Percentiles rank a stretch among this genome's conserved stretches.
These are phyloP conservation scores for Lutjanus argentimaculatus DNA, from an alignment of 2,797 vertebrate genomes.

Conservation along the genomic window DNA sequence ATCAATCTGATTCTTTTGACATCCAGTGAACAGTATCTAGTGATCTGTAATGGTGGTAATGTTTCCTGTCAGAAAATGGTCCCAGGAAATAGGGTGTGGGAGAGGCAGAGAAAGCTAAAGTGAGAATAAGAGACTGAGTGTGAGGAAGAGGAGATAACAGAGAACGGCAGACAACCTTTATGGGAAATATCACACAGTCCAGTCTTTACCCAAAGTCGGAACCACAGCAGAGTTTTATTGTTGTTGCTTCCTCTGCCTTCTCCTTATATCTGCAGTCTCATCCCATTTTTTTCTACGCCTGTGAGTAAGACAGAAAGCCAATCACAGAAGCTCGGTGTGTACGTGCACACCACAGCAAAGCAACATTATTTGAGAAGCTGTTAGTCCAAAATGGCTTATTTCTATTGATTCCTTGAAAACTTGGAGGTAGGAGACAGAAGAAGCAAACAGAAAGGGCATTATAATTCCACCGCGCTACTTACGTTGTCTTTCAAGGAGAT, in stretches of 20 bases:
- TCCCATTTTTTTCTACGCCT: conserved; percentile 32
- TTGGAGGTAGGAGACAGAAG: conserved; percentile 37
- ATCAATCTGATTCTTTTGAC: conserved; percentile 84
- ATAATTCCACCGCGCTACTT: conserved; percentile 44
- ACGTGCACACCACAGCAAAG: conserved; percentile 38
- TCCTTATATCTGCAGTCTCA: conserved; percentile 31
- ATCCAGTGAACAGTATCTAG: conserved; percentile 75
- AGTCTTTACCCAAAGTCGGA: conserved; percentile 59
- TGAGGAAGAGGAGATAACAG: conserved; percentile 58
- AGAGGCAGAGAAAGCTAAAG: conserved; percentile 62
- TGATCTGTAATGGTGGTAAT: conserved; percentile 84
- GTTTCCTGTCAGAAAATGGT: conserved; percentile 82
- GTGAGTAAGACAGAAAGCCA: conserved; percentile 62
- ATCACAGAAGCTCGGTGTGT: conserved; percentile 28
- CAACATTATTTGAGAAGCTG: conserved; percentile 50
- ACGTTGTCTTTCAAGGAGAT: conserved; percentile 55
- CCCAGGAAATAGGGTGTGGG: conserved; percentile 57
- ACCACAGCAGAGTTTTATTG: conserved; percentile 46
- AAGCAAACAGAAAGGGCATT: conserved; percentile 45
- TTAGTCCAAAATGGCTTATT: conserved; percentile 60
- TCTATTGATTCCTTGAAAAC: conserved; percentile 66
- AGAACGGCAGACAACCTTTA: conserved; percentile 64
- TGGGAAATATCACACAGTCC: conserved; percentile 63
- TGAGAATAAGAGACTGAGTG: conserved; percentile 61
- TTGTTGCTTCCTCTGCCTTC: conserved; percentile 34